Percentiles rank a stretch among this genome's conserved stretches.
phyloP scores from a whole-genome alignment of 1,140 invertebrate species.

The Drosophila seguyi region DNA sequence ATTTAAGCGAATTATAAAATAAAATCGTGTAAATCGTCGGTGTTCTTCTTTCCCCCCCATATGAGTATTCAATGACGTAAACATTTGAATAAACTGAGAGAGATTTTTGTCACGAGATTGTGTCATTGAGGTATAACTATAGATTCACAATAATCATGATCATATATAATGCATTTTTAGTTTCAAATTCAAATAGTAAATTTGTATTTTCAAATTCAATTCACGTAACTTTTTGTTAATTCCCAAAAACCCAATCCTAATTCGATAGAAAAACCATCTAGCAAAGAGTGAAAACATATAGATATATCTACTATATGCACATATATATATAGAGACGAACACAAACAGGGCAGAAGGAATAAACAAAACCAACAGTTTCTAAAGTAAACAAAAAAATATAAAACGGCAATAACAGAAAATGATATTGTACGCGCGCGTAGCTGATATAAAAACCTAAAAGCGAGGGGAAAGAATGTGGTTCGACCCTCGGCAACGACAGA shows the following conservation, averaged over 20 bases:
- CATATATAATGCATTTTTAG: neutral
- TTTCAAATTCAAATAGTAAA: neutral
- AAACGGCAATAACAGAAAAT: conserved; percentile 37
- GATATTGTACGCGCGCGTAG: conserved; percentile 65
- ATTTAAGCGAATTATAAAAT: conserved; percentile 47
- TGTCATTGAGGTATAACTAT: conserved; percentile 27
- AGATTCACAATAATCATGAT: neutral
- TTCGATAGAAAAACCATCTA: conserved; percentile 2
- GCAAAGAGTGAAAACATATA: conserved; percentile 21
- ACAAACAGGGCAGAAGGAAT: conserved; percentile 49
- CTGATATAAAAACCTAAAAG: conserved; percentile 51
- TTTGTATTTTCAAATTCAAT: too few species aligned
- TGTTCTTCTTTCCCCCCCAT: conserved; percentile 12
- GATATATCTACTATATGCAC: neutral
- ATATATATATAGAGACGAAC: neutral
- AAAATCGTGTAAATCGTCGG: conserved; percentile 43
- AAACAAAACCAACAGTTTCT: conserved; percentile 67
- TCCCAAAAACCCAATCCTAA: neutral
- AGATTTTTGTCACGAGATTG: conserved; percentile 49
- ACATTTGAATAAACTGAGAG: conserved; percentile 23
- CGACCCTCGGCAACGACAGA: conserved; percentile 7
- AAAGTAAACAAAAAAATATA: conserved; percentile 63
- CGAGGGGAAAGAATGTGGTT: conserved; percentile 9
- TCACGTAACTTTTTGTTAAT: neutral
- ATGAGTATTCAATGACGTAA: conserved; percentile 42